Evolutionary conservation across 2,888 invertebrate genomes (phyloP), one percentile per base, ranked within the genome.

Genomic region (Parnassius apollo): DNA sequence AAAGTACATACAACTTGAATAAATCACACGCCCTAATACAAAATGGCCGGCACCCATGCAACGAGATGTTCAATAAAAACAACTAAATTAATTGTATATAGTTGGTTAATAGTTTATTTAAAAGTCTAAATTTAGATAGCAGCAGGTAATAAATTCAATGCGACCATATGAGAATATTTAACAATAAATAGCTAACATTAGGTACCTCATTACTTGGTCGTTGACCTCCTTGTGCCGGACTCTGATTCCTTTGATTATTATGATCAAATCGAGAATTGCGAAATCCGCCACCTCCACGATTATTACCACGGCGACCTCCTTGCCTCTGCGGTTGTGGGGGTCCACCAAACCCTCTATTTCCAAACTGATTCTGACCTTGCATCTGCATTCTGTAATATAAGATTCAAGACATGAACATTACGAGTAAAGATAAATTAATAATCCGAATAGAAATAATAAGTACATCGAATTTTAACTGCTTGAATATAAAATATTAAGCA

Each of bases 291-390:
- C 88, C 78, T 12, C 68, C 68, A 58, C 88, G 81, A 49, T 81
- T 80, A 60, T 78, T 81, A 42, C 88, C 87, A 65, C 90, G 85
- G 45, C 90, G 85, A 49, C 82, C 81, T 58, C 86, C 86, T 67
- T 85, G 89, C 55, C 91, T 82, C 70, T 91, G 91, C 0, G 91
- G 91, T 66, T 91, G 91, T 8, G 91, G 91, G 42, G 88, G 88
- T 7, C 91, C 91, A 35, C 91, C 91, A 72, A 85, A 91, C n/a
- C 91, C 91, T 75, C 91, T 78, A 70, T 64, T 64, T n/a, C 85
- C 86, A 66, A 79, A 91, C 70, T 87, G 82, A 82, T 89, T 87
- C 89, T 90, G 89, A 61, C 81, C 84, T 72, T 90, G 85, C 83
- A 86, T 85, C 81, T 88, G 85, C 85, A 87, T 85, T 69, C 69